These are phyloP conservation scores for Okamejei kenojei DNA, from an alignment of 2,797 vertebrate genomes.

Conservation along the genomic window DNA sequence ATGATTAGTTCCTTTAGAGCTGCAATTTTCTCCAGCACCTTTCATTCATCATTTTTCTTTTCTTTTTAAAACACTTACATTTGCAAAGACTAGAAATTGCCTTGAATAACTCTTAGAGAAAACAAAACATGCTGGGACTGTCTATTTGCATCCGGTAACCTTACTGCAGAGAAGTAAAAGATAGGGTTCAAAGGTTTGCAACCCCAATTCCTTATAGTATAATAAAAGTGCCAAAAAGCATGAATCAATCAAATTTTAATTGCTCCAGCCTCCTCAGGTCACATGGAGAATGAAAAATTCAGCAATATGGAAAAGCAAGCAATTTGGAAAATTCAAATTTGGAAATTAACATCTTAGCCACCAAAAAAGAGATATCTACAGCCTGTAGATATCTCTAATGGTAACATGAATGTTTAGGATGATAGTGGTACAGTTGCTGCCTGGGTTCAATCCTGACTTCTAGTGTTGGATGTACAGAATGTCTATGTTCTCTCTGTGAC, in stretches of 20 bases:
- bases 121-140: not conserved
- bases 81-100: not conserved
- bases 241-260: not conserved
- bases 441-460: too few species aligned
- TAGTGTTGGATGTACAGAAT: too few species aligned
- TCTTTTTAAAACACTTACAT: too few species aligned
- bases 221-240: not conserved
- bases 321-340: not conserved
- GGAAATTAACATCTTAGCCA: not conserved
- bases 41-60: not conserved
- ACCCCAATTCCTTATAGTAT: not conserved
- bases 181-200: not conserved
- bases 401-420: not conserved
- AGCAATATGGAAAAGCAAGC: not conserved
- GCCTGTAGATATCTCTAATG: not conserved
- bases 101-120: not conserved
- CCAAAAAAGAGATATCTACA: not conserved
- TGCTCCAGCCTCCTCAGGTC: not conserved
- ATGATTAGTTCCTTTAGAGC: not conserved
- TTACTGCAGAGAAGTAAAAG: not conserved
- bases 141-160: not conserved
- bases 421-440: too few species aligned
- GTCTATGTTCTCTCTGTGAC: too few species aligned
- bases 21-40: not conserved
- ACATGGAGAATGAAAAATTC: not conserved